A percentile compares a stretch with the other conserved stretches of the same genome.
These are phyloP conservation scores for Chrysaora quinquecirrha DNA, from an alignment of 30 jellyfish, hydroid and myxozoan species.

Conservation along the genomic window DNA sequence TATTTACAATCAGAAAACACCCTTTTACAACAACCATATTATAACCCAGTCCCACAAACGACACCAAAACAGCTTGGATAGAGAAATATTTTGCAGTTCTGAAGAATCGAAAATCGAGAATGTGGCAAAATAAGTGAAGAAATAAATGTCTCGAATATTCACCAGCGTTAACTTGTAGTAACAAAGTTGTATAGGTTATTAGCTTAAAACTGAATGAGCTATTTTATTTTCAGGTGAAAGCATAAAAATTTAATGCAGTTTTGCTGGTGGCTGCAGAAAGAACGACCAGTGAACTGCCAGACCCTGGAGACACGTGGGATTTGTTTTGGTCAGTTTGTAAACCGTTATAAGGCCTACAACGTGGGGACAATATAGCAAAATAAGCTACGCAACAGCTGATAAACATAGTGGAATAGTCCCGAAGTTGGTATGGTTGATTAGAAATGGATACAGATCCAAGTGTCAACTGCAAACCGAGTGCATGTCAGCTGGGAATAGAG, in stretches of 20 bases:
- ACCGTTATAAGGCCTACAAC: neutral
- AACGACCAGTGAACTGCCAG: neutral
- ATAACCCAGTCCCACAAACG: too few species aligned
- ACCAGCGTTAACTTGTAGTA: too few species aligned
- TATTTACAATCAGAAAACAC: too few species aligned
- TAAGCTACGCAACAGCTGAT: neutral
- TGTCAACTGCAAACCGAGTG: conserved; percentile 28
- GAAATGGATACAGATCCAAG: conserved; percentile 51
- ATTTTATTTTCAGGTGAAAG: neutral
- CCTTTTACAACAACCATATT: too few species aligned
- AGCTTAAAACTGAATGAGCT: neutral
- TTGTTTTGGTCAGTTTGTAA: neutral
- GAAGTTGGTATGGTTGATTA: too few species aligned
- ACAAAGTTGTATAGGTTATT: too few species aligned
- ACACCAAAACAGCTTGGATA: too few species aligned
- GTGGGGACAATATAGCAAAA: neutral
- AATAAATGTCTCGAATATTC: too few species aligned
- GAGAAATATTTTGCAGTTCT: too few species aligned
- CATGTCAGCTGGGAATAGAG: conserved; percentile 27
- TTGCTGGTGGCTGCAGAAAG: neutral
- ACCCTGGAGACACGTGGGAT: neutral
- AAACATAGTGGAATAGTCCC: too few species aligned
- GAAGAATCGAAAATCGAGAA: too few species aligned
- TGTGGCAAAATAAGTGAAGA: too few species aligned
- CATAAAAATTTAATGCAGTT: neutral